A percentile compares a stretch with the other conserved stretches of the same genome.
phyloP scores from a whole-genome alignment of 2,113 vertebrate species.

The Poicephalus meyeri region DNA sequence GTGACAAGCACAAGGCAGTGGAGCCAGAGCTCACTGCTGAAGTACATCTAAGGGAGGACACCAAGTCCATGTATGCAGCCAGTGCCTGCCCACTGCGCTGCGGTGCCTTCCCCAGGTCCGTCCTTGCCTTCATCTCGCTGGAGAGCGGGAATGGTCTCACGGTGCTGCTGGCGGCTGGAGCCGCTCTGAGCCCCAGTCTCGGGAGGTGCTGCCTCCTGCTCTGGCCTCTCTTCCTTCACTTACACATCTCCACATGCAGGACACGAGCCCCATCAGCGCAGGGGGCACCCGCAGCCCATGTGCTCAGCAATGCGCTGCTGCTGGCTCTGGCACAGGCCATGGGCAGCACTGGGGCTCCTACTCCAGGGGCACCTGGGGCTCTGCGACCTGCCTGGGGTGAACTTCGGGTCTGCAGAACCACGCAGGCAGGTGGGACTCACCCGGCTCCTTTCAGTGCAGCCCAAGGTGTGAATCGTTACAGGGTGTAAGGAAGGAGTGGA shows the following conservation, averaged over 20 bases:
- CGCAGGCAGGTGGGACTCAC: fast-evolving
- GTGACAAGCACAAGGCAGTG: not conserved
- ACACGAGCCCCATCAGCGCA: not conserved
- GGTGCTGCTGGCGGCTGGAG: not conserved
- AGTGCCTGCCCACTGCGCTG: fast-evolving
- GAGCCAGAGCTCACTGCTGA: not conserved
- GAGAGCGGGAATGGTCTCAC: fast-evolving
- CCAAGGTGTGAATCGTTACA: fast-evolving
- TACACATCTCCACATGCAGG: not conserved
- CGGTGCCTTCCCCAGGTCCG: fast-evolving
- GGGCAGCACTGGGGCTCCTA: not conserved
- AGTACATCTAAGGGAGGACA: not conserved
- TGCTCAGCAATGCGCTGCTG: not conserved
- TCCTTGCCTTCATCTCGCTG: fast-evolving
- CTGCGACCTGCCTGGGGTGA: not conserved
- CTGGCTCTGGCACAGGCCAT: not conserved
- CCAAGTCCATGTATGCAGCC: not conserved
- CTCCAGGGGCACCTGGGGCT: not conserved
- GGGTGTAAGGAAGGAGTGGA: too few relatives aligned
- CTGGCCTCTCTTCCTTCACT: not conserved
- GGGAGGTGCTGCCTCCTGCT: not conserved
- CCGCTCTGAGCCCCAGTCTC: fast-evolving
- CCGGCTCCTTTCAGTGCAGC: not conserved
- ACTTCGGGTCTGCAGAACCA: not conserved
- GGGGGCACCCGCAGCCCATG: not conserved